Conservation (phyloP, 2,113 vertebrate genomes). For the Odocoileus hemionus region DNA sequence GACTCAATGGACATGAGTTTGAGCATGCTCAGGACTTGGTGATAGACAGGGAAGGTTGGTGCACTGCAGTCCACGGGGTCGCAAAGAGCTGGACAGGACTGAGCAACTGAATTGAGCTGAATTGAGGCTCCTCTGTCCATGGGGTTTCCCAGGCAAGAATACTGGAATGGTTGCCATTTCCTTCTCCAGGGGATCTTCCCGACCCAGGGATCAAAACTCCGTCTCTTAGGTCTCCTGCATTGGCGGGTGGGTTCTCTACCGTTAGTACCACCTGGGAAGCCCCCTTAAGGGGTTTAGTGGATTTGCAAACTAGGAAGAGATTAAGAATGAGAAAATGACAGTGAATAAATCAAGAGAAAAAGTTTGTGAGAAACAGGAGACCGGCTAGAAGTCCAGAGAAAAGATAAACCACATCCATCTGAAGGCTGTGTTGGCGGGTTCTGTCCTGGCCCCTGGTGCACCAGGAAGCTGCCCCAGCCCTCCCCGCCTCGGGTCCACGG, state of each 20-base stretch:
- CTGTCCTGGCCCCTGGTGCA: accelerated
- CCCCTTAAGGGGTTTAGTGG: too few species aligned
- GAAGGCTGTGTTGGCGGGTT: accelerated
- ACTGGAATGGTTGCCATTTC: neutral
- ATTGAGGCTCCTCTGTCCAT: neutral
- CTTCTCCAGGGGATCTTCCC: neutral
- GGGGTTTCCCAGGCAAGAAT: neutral
- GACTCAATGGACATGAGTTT: neutral
- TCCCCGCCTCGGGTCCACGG: accelerated
- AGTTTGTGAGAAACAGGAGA: neutral
- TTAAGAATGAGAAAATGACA: too few species aligned
- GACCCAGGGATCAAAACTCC: neutral
- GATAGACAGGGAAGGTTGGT: neutral
- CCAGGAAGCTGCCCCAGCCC: accelerated
- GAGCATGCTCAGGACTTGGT: neutral
- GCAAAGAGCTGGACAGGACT: neutral
- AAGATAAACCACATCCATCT: accelerated
- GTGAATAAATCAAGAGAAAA: accelerated
- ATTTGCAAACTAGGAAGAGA: neutral
- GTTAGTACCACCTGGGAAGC: neutral
- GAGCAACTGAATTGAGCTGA: neutral
- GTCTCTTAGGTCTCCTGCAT: accelerated
- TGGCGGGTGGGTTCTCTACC: neutral
- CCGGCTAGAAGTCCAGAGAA: accelerated
- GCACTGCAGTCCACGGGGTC: accelerated